These are phyloP conservation scores for Anneissia japonica DNA, from an alignment of 35 echinoderm and acorn worm species.

Conservation along the genomic window DNA sequence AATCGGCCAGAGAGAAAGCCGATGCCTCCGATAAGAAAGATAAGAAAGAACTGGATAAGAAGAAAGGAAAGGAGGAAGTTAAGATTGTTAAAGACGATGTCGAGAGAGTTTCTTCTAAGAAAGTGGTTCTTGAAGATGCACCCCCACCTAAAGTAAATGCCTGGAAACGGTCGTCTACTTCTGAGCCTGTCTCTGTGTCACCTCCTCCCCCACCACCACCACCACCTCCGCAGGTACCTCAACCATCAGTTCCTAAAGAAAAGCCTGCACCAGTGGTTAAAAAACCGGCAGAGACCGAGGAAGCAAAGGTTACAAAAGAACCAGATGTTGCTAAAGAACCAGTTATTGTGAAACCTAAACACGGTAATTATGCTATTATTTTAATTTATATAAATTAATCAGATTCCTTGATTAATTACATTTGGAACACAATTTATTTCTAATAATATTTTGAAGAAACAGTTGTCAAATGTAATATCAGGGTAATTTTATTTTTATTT, in stretches of 20 bases:
- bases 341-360: neutral
- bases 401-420: too few relatives aligned
- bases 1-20: neutral
- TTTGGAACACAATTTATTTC: too few relatives aligned
- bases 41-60: neutral
- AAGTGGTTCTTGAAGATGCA: slow-evolving; percentile 10
- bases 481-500: too few relatives aligned
- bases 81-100: neutral
- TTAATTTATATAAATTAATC: too few relatives aligned
- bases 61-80: neutral
- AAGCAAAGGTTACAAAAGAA: neutral
- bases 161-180: slow-evolving; percentile 46
- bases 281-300: neutral
- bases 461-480: too few relatives aligned
- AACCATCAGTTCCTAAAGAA: too few relatives aligned
- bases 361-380: too few relatives aligned
- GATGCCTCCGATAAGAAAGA: slow-evolving; percentile 13
- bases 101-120: neutral
- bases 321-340: neutral
- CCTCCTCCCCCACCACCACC: neutral
- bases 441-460: too few relatives aligned
- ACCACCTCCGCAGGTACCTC: neutral
- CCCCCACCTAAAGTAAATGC: slow-evolving; percentile 75
- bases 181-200: slow-evolving; percentile 3
- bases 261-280: neutral